phyloP scores from a whole-genome alignment of 2,797 vertebrate species.

The Takifugu ocellatus region DNA sequence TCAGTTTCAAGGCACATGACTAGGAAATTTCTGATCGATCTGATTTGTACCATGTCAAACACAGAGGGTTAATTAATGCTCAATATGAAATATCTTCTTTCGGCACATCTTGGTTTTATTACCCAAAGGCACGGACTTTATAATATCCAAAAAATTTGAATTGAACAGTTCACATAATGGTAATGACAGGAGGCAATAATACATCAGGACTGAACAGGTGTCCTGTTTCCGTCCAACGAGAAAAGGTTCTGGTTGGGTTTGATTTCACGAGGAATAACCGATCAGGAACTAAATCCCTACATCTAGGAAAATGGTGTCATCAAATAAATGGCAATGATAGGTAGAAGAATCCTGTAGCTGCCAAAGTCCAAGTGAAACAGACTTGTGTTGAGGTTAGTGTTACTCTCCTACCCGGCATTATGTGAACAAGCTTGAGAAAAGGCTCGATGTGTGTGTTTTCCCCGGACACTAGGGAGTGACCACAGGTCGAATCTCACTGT shows the following conservation, averaged over 20 bases:
- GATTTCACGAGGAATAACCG: not conserved
- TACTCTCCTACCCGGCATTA: constrained; percentile 48
- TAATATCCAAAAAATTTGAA: not conserved
- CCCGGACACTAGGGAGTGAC: constrained; percentile 7
- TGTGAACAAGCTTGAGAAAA: constrained; percentile 13
- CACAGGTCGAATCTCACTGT: constrained; percentile 18
- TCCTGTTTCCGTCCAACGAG: not conserved
- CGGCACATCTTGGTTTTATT: not conserved
- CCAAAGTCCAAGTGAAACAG: constrained; percentile 19
- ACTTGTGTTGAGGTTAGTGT: constrained; percentile 44
- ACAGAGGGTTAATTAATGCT: not conserved
- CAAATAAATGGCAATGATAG: constrained; percentile 3
- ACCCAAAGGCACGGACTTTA: not conserved
- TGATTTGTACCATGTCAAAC: no score
- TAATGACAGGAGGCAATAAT: not conserved
- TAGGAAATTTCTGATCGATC: no score
- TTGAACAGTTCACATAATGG: not conserved
- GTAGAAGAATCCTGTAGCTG: constrained; percentile 36
- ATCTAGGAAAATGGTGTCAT: not conserved
- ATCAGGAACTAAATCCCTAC: not conserved
- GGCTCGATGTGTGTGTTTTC: not conserved
- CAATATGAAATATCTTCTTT: not conserved
- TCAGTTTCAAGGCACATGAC: no score
- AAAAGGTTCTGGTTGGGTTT: no score
- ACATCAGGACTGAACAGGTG: no score